Base-by-base conservation (phyloP, 2,113 vertebrate genomes). In the Brachyhypopomus gauderio region DNA sequence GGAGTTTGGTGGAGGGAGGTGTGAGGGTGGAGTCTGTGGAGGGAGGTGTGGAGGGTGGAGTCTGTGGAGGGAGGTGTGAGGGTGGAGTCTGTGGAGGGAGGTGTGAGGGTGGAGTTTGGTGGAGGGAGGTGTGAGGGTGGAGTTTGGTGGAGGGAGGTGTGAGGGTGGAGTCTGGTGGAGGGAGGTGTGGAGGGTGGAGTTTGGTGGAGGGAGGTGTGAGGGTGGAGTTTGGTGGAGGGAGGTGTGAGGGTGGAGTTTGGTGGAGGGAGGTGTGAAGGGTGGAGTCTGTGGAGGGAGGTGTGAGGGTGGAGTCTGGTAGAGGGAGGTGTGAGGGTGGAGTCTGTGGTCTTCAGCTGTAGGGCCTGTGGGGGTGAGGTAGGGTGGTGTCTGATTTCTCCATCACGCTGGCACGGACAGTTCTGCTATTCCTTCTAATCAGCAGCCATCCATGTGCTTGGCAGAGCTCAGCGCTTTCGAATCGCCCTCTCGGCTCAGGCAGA, bases 391-490 rank as follows among this genome's bases (percentile, higher is more conserved):
- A 66, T 60, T 23, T 69, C 59, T 30, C 78, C 84, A 81, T 88
- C 88, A 52, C 89, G 86, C 87, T 88, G 45, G 45, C 45, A 52
- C 12, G 45, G 45, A 52, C 12, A 14, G 88, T 86, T 89, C 85
- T 91, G 91, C 92, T 92, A 93, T 90, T 87, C 86, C 87, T n/a
- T 91, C 90, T 94, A 94, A 94, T 94, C 93, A 94, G 93, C 91
- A 93, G 89, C 87, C 88, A 87, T 92, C 92, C 93, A 94, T 94
- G 92, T 67, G 91, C 87, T 93, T 94, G 93, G 93, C 92, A 94
- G 86, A 85, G 64, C 77, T 87, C 72, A 88, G 89, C 88, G 91
- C 88, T 92, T 92, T 92, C 88, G 88, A 91, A 94, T 92, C 91
- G 86, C 89, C 87, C 88, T 88, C 88, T 91, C 77, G 27, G 25